Evolutionary conservation across 1,140 invertebrate genomes (phyloP).

Genomic region (silkworm (Bombyx mori)): DNA sequence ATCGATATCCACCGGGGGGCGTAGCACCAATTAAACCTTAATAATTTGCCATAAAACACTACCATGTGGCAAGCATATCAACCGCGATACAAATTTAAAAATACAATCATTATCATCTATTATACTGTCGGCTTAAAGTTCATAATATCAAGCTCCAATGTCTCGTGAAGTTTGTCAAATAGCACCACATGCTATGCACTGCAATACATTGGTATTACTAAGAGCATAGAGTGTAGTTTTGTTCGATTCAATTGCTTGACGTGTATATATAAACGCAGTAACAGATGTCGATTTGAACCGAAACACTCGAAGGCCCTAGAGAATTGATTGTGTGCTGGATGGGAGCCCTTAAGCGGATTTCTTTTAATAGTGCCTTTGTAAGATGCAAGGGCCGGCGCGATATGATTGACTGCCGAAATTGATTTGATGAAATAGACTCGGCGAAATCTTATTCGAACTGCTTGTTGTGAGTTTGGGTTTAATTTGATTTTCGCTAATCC

Average conservation of each 20-base stretch:
- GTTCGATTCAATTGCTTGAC: neutral
- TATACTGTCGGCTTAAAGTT: neutral
- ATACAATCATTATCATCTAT: slow-evolving; percentile 2
- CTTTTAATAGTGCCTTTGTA: slow-evolving; percentile 50
- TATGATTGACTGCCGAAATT: slow-evolving; percentile 2
- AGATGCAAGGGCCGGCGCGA: slow-evolving; percentile 5
- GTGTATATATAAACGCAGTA: slow-evolving; percentile 10
- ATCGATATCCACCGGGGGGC: neutral
- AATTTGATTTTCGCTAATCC: too few species aligned
- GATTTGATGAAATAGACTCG: neutral
- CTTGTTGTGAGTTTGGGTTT: too few species aligned
- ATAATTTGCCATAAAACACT: slow-evolving; percentile 17
- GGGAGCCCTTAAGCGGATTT: slow-evolving; percentile 51
- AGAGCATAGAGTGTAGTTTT: slow-evolving; percentile 5
- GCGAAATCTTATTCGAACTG: too few species aligned
- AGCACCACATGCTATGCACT: neutral
- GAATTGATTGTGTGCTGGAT: slow-evolving; percentile 56
- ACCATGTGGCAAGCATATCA: slow-evolving; percentile 11
- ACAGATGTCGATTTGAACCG: slow-evolving; percentile 31
- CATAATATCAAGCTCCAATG: too few species aligned
- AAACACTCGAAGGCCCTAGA: slow-evolving; percentile 41
- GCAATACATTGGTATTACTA: neutral
- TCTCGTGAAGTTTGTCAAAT: too few species aligned
- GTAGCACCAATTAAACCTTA: slow-evolving; percentile 14
- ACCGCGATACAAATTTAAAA: neutral